phyloP scores from a whole-genome alignment of 2,888 invertebrate genomes.

The Acleris laterana region DNA sequence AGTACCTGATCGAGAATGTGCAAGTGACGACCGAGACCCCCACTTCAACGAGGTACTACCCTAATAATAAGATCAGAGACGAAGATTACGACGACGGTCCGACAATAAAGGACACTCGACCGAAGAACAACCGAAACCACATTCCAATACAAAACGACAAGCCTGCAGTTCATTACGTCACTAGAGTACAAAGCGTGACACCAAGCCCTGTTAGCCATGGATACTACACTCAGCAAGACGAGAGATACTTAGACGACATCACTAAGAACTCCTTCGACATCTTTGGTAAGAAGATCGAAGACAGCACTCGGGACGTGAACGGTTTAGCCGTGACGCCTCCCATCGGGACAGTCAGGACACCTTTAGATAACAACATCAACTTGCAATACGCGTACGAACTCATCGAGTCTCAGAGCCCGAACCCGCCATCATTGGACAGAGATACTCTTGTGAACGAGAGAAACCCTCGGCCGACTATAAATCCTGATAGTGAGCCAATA shows the following conservation, averaged over 20 bases:
- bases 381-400: conserved; percentile 82
- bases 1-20: conserved; percentile 75
- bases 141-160: conserved; percentile 68
- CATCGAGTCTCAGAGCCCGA: conserved; percentile 63
- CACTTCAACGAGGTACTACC: conserved; percentile 77
- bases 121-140: conserved; percentile 65
- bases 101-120: conserved; percentile 59
- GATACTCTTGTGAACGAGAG: conserved; percentile 90
- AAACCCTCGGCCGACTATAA: conserved; percentile 86
- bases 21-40: conserved; percentile 82
- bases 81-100: conserved; percentile 75
- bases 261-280: conserved; percentile 90
- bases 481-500: conserved; percentile 87
- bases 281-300: conserved; percentile 88
- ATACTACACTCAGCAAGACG: conserved; percentile 88
- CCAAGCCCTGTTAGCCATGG: conserved; percentile 84
- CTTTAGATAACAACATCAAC: conserved; percentile 81
- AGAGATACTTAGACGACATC: conserved; percentile 88
- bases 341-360: conserved; percentile 73
- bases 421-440: conserved; percentile 83
- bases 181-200: conserved; percentile 75
- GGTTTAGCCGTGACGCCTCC: conserved; percentile 78
- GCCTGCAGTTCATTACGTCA: conserved; percentile 60
- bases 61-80: conserved; percentile 74
- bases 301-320: conserved; percentile 74